Conservation (phyloP, 2,113 vertebrate species). For the Sphaerodactylus townsendi region DNA sequence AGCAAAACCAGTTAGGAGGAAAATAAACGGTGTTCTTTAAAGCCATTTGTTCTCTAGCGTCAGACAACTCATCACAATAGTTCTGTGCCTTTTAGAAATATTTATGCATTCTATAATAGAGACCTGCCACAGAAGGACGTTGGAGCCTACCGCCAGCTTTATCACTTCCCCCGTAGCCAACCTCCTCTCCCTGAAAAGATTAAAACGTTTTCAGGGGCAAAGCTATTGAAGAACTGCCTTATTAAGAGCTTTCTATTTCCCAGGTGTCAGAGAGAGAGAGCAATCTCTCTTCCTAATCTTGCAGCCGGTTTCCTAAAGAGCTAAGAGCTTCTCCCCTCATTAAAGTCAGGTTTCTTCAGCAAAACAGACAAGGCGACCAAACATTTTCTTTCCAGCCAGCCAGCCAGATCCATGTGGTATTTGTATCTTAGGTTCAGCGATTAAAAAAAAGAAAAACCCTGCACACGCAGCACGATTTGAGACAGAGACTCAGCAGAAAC, state of each 20-base stretch:
- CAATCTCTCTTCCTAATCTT: background rate
- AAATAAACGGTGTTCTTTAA: background rate
- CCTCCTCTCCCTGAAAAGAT: background rate
- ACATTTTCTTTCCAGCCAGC: background rate
- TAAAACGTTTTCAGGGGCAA: background rate
- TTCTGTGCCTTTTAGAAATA: background rate
- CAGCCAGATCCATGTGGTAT: constrained; percentile 1
- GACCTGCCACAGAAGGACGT: background rate
- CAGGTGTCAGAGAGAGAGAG: constrained; percentile 2
- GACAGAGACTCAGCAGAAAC: constrained; percentile 11
- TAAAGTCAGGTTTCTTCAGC: background rate
- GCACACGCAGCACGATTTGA: background rate
- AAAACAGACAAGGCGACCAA: background rate
- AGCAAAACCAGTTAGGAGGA: background rate
- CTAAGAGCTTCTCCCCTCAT: accelerated
- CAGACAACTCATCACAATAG: background rate
- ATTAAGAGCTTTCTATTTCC: background rate
- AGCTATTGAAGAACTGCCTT: background rate
- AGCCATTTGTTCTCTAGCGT: background rate
- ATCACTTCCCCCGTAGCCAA: background rate
- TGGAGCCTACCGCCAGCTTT: background rate
- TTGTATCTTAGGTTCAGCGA: background rate
- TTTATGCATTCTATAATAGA: background rate
- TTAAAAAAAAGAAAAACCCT: background rate
- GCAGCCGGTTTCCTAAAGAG: background rate